Percentiles rank a stretch among this genome's conserved stretches.
These are phyloP conservation scores for Plecturocebus donacophilus DNA, from an alignment of 2,113 vertebrate genomes.

Conservation along the genomic window DNA sequence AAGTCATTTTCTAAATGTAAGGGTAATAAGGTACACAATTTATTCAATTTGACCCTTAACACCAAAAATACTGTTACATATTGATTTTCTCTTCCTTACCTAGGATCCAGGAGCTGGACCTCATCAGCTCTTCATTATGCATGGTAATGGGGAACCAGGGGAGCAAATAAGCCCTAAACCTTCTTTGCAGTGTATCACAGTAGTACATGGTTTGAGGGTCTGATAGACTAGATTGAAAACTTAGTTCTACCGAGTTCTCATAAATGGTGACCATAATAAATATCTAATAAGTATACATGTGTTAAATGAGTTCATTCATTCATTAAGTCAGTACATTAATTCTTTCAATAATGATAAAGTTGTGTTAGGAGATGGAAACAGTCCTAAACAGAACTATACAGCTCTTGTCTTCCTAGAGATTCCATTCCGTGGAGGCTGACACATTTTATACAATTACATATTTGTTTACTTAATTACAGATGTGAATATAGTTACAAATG, in stretches of 20 bases:
- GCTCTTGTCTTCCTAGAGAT: neutral
- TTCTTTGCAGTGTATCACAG: neutral
- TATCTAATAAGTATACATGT: neutral
- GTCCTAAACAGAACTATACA: neutral
- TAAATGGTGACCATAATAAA: neutral
- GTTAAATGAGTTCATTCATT: neutral
- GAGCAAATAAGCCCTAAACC: neutral
- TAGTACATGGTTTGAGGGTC: neutral
- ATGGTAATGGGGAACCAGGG: neutral
- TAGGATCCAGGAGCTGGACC: neutral
- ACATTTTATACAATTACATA: neutral
- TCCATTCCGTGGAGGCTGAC: neutral
- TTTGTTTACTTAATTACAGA: neutral
- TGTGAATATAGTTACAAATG: neutral
- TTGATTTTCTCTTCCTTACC: conserved; percentile 55
- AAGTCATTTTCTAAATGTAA: conserved; percentile 20
- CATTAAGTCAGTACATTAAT: neutral
- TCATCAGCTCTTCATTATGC: conserved; percentile 54
- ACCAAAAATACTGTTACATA: conserved; percentile 39
- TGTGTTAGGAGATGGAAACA: neutral
- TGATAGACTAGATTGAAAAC: neutral
- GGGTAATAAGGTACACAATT: conserved; percentile 50
- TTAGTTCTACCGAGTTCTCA: neutral
- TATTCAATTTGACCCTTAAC: conserved; percentile 63
- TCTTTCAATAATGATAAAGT: neutral